Evolutionary conservation across 2,113 vertebrate genomes (phyloP), one percentile per base, ranked within the genome.

Genomic region (Chunga burmeisteri): DNA sequence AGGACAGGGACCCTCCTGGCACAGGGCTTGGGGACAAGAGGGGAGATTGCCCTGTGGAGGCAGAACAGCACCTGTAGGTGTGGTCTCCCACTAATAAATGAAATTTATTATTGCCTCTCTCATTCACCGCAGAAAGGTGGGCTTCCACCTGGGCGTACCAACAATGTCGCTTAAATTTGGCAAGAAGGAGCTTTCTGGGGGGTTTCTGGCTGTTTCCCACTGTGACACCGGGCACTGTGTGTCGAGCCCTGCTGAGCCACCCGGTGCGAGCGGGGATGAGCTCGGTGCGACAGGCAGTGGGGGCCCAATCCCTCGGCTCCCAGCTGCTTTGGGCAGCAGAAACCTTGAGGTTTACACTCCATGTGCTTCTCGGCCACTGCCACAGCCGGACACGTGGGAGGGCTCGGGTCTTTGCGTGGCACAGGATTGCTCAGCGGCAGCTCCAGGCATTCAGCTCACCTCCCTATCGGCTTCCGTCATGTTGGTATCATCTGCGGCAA

Each of bases 271-370:
- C 1, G 3, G 38, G 47, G 47, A 26, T 59, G 58, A 92, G 23
- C 62, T 93, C 58, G 44, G 67, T 44, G 3, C 0, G 1, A 61
- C 0, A 12, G 22, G 44, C 0, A 1, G 25, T 17, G 52, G 19
- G 26, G 9, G n/a, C 52, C 32, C 10, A 9, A 32, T 1, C 11
- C 11, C 16, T 29, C 23, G 34, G 44, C 34, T 68, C 11, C 16
- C 59, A 63, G 21, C 5, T 1, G 1, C n/a, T 34, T 34, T 2
- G 7, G 11, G n/a, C n/a, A 67, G 25, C 13, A 40, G 30, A 73
- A 80, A 34, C 23, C n/a, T 73, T 63, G 36, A 73, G 23, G 7
- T 40, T 59, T 47, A 14, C n/a, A 4, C 19, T 83, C 55, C 59
- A 5, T 0, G 0, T 40, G 38, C 58, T 68, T 65, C 44, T 81